Evolutionary conservation across 2,888 invertebrate genomes (phyloP), one percentile per base, ranked within the genome.

Genomic region (Chydorus sphaericus): DNA sequence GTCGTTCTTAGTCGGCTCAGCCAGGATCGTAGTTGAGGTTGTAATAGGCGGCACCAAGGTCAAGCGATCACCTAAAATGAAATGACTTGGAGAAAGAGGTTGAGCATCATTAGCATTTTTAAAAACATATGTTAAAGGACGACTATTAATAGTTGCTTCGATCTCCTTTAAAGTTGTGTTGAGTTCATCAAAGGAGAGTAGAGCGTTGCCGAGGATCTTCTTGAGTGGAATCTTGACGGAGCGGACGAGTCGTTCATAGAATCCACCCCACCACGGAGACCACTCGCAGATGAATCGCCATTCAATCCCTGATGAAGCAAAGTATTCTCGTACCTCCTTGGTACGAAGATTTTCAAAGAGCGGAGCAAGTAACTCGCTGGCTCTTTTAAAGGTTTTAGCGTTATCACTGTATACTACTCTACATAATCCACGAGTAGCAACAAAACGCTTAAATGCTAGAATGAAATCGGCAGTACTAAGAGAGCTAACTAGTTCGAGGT

Each of bases 401-500:
- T 54, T 54, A 18, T 54, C 39, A 16, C 29, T 44, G 18, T 54
- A 54, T 26, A 54, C 44, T 18, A 54, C 39, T 26, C 2, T 37
- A 4, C 26, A 29, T 26, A 20, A 39, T n/a, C 54, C 54, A 16
- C 54, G 54, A 28, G 28, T 26, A 14, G 38, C 23, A 10, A 54
- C 10, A 30, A 39, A 54, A n/a, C 54, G 54, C 26, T 44, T 5
- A 26, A 54, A 28, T 10, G 54, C 54, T 29, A 39, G 23, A 29
- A 54, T 38, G 28, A 54, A 54, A 10, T 26, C 26, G 11, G 23
- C 14, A 23, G 54, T 26, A 23, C n/a, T 26, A 6, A 39, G 10
- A 39, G 29, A 18, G 7, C 26, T n/a, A 18, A 54, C 39, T 23
- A 54, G 26, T 18, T 54, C 39, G 8, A 54, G 28, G 29, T 54